Evolutionary conservation across 92 coral and sea anemone genomes (phyloP).

Genomic region (Hydrozoanthus gracilis): DNA sequence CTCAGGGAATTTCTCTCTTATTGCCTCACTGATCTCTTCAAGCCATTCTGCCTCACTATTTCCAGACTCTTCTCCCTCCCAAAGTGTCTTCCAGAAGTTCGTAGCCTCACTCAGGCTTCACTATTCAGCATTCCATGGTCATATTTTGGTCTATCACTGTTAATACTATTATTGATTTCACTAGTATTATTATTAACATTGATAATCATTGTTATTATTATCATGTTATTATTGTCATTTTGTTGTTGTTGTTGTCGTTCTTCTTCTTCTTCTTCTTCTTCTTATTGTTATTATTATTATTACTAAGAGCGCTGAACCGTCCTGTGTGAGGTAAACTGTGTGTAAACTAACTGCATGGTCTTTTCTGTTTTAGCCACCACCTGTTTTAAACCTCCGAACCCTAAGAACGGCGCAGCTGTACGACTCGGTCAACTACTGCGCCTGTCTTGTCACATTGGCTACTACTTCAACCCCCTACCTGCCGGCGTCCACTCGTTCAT

Average conservation of each 20-base stretch:
- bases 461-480: constrained; percentile 78
- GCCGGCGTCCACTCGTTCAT: constrained; percentile 46
- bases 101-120: not conserved
- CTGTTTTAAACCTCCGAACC: constrained; percentile 59
- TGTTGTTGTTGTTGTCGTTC: too few species aligned
- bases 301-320: too few species aligned
- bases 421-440: not conserved
- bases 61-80: constrained; percentile 47
- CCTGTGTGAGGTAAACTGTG: too few species aligned
- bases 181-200: too few species aligned
- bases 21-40: constrained; percentile 22
- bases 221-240: too few species aligned
- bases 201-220: too few species aligned
- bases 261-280: too few species aligned
- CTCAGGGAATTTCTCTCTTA: constrained; percentile 33
- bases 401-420: constrained; percentile 60
- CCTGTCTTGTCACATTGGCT: constrained; percentile 63
- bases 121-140: not conserved
- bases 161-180: too few species aligned
- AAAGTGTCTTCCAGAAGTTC: not conserved
- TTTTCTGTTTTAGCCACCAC: constrained; percentile 44
- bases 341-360: not conserved
- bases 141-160: constrained; percentile 1
- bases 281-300: too few species aligned
- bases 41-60: constrained; percentile 32